These are phyloP conservation scores for Heteractis magnifica DNA, from an alignment of 92 coral and sea anemone species.

Conservation along the genomic window DNA sequence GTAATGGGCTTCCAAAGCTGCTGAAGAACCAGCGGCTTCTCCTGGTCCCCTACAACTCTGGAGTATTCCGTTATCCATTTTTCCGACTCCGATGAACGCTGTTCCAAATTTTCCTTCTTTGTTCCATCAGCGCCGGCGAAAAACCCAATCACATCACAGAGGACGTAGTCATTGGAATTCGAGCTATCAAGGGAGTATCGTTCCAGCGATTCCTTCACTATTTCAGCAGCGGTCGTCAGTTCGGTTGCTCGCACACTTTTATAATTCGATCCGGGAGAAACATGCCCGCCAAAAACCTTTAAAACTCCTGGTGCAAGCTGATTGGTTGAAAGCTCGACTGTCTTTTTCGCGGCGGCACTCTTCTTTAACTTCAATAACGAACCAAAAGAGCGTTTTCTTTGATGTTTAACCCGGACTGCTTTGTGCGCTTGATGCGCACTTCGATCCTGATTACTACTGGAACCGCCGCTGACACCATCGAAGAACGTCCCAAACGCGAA, in stretches of 20 bases:
- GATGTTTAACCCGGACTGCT: constrained; percentile 55
- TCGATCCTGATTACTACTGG: constrained; percentile 43
- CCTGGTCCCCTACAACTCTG: constrained; percentile 87
- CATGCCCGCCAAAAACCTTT: constrained; percentile 93
- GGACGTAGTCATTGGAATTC: constrained; percentile 75
- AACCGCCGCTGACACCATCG: constrained; percentile 49
- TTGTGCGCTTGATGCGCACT: constrained; percentile 74
- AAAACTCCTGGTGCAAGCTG: constrained; percentile 93
- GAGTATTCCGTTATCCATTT: constrained; percentile 94
- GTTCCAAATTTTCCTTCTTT: constrained; percentile 11
- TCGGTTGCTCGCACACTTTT: constrained; percentile 95
- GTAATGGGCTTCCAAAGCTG: constrained; percentile 94
- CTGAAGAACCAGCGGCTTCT: constrained; percentile 89
- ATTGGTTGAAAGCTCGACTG: constrained; percentile 88
- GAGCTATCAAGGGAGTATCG: constrained; percentile 72
- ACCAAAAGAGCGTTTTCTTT: constrained; percentile 80
- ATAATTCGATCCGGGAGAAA: constrained; percentile 93
- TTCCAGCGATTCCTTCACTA: constrained; percentile 87
- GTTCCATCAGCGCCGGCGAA: constrained; percentile 52
- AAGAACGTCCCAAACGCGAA: constrained; percentile 74
- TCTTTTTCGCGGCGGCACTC: constrained; percentile 39
- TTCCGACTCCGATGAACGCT: constrained; percentile 42
- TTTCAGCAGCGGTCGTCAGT: constrained; percentile 78
- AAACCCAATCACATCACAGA: constrained; percentile 95
- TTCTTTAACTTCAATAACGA: constrained; percentile 69